Percentiles rank a stretch among this genome's conserved stretches.
Evolutionary conservation across 2,113 vertebrate genomes (phyloP).

Genomic region (Abramis brama): DNA sequence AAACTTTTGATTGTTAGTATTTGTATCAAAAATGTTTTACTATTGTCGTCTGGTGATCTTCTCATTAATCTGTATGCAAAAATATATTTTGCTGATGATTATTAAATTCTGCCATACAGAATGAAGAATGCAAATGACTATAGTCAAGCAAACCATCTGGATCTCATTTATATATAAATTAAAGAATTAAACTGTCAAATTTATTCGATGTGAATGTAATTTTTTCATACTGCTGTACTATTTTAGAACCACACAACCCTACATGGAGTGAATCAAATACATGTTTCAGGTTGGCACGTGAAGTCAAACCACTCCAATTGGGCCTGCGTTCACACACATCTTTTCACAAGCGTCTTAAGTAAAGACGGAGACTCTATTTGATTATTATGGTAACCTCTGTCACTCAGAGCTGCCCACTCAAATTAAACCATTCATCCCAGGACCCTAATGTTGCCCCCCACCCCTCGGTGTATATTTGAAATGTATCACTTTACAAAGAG

Average conservation of each 20-base stretch:
- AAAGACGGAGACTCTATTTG: slow-evolving; percentile 45
- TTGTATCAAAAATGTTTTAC: not conserved
- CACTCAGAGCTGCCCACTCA: slow-evolving; percentile 36
- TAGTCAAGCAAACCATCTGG: not conserved
- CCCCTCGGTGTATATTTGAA: slow-evolving; percentile 25
- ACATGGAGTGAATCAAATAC: not conserved
- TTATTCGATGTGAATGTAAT: not conserved
- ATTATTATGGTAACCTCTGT: slow-evolving; percentile 55
- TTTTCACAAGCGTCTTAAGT: slow-evolving; percentile 44
- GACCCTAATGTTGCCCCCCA: slow-evolving; percentile 7
- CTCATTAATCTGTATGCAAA: too few species aligned
- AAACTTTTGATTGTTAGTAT: not conserved
- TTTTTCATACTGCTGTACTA: not conserved
- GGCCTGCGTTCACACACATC: slow-evolving; percentile 24
- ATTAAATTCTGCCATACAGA: not conserved
- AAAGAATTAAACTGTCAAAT: not conserved
- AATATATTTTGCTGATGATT: not conserved
- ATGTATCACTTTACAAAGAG: slow-evolving; percentile 40
- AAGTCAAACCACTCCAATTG: slow-evolving; percentile 13
- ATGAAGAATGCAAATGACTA: not conserved
- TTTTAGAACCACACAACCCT: not conserved
- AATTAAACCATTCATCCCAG: slow-evolving; percentile 46
- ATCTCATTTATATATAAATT: not conserved
- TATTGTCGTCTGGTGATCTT: not conserved
- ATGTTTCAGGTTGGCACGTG: not conserved